A percentile compares a stretch with the other conserved stretches of the same genome.
Evolutionary conservation across 2,888 invertebrate genomes (phyloP).

Genomic region (Syrista parreyssii): DNA sequence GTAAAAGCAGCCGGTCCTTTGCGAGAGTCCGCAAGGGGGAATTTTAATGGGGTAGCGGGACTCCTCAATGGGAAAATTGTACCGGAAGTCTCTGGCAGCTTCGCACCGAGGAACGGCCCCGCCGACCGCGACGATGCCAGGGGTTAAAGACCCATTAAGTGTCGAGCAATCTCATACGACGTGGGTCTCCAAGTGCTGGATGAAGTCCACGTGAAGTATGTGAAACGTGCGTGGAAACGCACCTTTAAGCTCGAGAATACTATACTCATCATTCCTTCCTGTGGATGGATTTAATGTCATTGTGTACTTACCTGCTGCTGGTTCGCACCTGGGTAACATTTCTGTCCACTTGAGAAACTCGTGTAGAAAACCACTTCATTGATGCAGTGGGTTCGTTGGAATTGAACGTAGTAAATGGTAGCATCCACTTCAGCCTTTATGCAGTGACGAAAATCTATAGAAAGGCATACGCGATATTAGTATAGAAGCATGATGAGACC

Average conservation of each 20-base stretch:
- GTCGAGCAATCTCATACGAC: constrained; percentile 41
- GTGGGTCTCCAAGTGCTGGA: neutral
- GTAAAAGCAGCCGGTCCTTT: neutral
- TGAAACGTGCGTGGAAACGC: neutral
- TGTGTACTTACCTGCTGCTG: neutral
- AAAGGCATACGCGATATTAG: neutral
- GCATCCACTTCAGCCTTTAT: neutral
- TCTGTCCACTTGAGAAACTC: neutral
- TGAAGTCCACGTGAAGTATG: neutral
- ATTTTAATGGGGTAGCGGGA: constrained; percentile 30
- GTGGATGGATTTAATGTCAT: neutral
- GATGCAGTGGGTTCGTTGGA: neutral
- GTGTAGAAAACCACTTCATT: neutral
- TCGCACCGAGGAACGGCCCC: constrained; percentile 26
- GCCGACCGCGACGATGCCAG: constrained; percentile 27
- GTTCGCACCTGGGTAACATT: neutral
- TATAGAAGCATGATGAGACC: neutral
- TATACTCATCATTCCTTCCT: neutral
- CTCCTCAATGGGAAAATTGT: constrained; percentile 52
- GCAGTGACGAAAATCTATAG: neutral
- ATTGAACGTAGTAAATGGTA: neutral
- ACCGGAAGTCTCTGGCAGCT: constrained; percentile 48
- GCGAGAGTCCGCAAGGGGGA: constrained; percentile 19
- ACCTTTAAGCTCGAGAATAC: neutral
- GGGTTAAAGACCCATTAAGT: constrained; percentile 58